These are phyloP conservation scores for Neodontobutis hainanensis DNA, from an alignment of 2,113 vertebrate genomes.

Conservation along the genomic window DNA sequence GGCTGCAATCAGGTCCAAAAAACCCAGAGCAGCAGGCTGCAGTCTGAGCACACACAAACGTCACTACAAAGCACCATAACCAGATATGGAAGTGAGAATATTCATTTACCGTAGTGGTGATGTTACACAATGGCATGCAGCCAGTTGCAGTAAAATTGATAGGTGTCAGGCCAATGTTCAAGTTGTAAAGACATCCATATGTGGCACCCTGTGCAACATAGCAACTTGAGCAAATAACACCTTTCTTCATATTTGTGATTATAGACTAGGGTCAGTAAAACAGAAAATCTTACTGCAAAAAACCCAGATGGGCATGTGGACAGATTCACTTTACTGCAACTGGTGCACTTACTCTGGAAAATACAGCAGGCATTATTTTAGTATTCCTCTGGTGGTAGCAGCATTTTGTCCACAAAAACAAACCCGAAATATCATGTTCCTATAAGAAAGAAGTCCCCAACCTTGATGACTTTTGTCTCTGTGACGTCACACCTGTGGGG, in stretches of 20 bases:
- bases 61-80: not conserved
- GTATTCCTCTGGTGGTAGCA: no score
- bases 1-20: slow-evolving; percentile 86
- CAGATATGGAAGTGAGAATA: not conserved
- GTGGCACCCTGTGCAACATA: slow-evolving; percentile 60
- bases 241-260: not conserved
- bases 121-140: slow-evolving; percentile 79
- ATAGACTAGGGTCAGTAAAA: no score
- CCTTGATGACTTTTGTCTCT: slow-evolving; percentile 70
- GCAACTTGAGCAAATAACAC: not conserved
- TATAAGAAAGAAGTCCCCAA: not conserved
- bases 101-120: slow-evolving; percentile 68
- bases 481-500: slow-evolving; percentile 86
- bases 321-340: slow-evolving; percentile 50
- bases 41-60: slow-evolving; percentile 69
- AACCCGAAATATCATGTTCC: no score
- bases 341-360: slow-evolving; percentile 77
- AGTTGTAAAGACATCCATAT: slow-evolving; percentile 68
- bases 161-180: not conserved
- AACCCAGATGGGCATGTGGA: slow-evolving; percentile 73
- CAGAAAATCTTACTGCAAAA: slow-evolving; percentile 70
- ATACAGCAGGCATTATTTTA: not conserved
- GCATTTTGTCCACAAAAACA: no score
- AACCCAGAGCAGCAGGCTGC: slow-evolving; percentile 89
- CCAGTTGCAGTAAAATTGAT: slow-evolving; percentile 37